Conservation (phyloP, 2,113 vertebrate species). For the Elaphurus davidianus region DNA sequence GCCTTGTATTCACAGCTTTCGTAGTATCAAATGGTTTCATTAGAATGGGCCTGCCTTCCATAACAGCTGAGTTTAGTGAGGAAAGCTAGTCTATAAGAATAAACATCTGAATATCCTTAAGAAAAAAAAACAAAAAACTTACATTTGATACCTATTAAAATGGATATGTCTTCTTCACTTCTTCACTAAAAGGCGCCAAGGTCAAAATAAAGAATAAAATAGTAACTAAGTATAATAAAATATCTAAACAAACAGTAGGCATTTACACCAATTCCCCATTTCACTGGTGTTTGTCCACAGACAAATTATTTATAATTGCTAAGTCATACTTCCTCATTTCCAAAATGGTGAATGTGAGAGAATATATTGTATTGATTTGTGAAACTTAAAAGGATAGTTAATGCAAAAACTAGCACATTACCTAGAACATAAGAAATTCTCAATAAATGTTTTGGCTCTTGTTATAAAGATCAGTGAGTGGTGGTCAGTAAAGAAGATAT, state of each 20-base stretch:
- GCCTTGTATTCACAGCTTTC: not conserved
- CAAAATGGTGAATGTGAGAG: not conserved
- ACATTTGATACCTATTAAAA: not conserved
- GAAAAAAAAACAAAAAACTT: not conserved
- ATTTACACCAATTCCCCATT: not conserved
- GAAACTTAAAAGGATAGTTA: not conserved
- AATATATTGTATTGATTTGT: not conserved
- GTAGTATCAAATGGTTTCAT: not conserved
- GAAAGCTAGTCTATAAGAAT: not conserved
- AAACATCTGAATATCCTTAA: not conserved
- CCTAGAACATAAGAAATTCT: not conserved
- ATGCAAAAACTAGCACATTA: not conserved
- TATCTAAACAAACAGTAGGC: not conserved
- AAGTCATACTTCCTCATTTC: not conserved
- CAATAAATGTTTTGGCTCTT: not conserved
- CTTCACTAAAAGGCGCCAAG: not conserved
- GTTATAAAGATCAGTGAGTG: not conserved
- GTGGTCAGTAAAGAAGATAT: not conserved
- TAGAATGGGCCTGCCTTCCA: not conserved
- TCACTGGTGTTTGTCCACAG: not conserved
- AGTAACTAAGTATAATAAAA: not conserved
- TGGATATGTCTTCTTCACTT: not conserved
- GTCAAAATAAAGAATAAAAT: not conserved
- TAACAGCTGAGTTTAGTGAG: not conserved
- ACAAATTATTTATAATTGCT: not conserved